Evolutionary conservation across 2,888 invertebrate species (phyloP).

Genomic region (Lepetodrilus schrolli): DNA sequence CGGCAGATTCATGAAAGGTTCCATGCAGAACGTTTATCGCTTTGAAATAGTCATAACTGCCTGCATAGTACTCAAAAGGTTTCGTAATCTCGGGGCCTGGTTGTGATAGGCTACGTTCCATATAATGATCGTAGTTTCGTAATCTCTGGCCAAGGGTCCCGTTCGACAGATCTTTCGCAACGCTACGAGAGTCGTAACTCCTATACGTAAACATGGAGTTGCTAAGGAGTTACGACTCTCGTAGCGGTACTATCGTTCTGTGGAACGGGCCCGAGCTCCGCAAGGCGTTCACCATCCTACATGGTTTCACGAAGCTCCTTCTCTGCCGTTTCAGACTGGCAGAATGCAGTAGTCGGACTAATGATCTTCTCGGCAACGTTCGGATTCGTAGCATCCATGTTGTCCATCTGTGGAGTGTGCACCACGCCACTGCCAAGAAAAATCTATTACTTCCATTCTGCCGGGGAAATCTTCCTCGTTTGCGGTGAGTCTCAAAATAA

Average conservation of each 20-base stretch:
- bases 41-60: too few species aligned
- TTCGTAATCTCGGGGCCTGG: too few species aligned
- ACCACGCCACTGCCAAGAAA: conserved; percentile 71
- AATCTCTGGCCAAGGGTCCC: not conserved
- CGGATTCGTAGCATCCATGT: conserved; percentile 71
- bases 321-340: conserved; percentile 70
- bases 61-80: too few species aligned
- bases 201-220: too few species aligned
- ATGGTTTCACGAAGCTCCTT: too few species aligned
- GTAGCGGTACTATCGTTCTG: too few species aligned
- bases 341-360: conserved; percentile 73
- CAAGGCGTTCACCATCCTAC: too few species aligned
- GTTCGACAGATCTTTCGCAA: not conserved
- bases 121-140: not conserved
- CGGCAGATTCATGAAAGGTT: too few species aligned
- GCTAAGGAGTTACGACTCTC: too few species aligned
- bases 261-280: too few species aligned
- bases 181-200: not conserved
- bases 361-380: conserved; percentile 72
- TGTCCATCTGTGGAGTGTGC: conserved; percentile 72
- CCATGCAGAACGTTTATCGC: too few species aligned
- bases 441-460: conserved; percentile 75
- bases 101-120: too few species aligned
- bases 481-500: conserved; percentile 74
- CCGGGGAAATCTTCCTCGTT: conserved; percentile 75